These are phyloP conservation scores for Chloroclysta siterata DNA, from an alignment of 2,888 invertebrate genomes.

Conservation along the genomic window DNA sequence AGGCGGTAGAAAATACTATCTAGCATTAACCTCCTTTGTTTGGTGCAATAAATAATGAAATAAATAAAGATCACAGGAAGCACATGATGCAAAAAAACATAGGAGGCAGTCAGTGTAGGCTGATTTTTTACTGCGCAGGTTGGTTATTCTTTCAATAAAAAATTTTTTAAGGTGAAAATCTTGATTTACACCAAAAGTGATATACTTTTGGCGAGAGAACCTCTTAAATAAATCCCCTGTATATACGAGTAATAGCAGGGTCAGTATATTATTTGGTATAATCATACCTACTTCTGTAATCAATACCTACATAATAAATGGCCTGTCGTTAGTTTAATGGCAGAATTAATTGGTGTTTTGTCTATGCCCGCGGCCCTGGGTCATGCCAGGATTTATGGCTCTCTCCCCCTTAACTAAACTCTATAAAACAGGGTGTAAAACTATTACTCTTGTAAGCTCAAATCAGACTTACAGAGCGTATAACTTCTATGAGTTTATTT, in stretches of 20 bases:
- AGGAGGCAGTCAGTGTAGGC: too few relatives aligned
- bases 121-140: too few relatives aligned
- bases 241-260: background rate
- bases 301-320: conserved; percentile 37
- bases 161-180: too few relatives aligned
- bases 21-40: too few relatives aligned
- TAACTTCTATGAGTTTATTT: too few relatives aligned
- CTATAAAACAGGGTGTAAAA: conserved; percentile 1
- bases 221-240: background rate
- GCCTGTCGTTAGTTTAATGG: conserved; percentile 70
- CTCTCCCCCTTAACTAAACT: conserved; percentile 13
- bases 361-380: conserved; percentile 56
- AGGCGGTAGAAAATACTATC: too few relatives aligned
- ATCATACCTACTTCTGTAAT: conserved; percentile 19
- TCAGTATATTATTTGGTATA: conserved; percentile 11
- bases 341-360: conserved; percentile 80
- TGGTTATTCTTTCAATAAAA: too few relatives aligned
- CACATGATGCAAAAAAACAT: too few relatives aligned
- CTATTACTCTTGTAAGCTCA: background rate
- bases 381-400: conserved; percentile 54
- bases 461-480: background rate
- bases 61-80: too few relatives aligned
- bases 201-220: too few relatives aligned
- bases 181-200: too few relatives aligned
- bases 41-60: too few relatives aligned